Evolutionary conservation across 2,113 vertebrate species (phyloP).

Genomic region (Thomomys bottae): DNA sequence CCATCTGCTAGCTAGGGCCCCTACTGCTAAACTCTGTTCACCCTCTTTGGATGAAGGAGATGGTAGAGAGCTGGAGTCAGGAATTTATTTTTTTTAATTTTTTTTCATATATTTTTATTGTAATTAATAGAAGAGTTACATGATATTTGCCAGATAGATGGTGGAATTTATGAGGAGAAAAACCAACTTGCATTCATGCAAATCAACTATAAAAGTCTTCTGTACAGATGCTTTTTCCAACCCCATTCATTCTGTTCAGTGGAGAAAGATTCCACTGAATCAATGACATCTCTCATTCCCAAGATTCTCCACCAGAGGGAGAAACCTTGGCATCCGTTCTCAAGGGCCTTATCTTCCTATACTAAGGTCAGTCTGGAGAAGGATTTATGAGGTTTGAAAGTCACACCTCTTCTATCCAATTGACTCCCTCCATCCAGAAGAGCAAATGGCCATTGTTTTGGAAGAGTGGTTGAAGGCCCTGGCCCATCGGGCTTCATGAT

Average conservation of each 20-base stretch:
- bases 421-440: not conserved
- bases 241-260: not conserved
- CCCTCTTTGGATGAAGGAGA: not conserved
- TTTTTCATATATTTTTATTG: too few relatives aligned
- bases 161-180: not conserved
- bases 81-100: too few relatives aligned
- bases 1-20: not conserved
- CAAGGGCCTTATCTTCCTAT: not conserved
- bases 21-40: too few relatives aligned
- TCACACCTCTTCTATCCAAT: accelerated
- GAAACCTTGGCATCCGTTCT: not conserved
- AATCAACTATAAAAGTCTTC: not conserved
- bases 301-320: not conserved
- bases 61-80: not conserved
- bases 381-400: not conserved
- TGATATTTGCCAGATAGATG: too few relatives aligned
- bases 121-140: too few relatives aligned
- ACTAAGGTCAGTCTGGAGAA: not conserved
- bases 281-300: not conserved
- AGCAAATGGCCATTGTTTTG: not conserved
- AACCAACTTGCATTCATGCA: not conserved
- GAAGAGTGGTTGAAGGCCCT: not conserved
- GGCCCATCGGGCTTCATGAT: not conserved
- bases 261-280: not conserved
- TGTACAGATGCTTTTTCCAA: not conserved